Evolutionary conservation across 2,797 vertebrate genomes (phyloP).

Genomic region (Eutrigla gurnardus): DNA sequence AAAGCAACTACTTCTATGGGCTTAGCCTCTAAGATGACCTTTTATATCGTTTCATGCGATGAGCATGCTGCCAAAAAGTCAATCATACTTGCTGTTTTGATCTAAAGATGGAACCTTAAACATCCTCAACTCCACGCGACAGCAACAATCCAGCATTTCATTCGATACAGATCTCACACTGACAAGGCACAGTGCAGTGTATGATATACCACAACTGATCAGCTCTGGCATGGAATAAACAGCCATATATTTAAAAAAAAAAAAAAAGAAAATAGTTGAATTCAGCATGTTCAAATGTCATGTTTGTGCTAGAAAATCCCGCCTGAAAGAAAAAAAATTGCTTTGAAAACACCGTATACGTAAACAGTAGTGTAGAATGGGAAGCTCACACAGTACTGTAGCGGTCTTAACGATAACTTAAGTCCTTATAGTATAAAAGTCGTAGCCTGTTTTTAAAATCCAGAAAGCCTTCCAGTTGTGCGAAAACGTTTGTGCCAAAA

Average conservation of each 20-base stretch:
- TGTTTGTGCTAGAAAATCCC: conserved; percentile 54
- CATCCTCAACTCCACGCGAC: conserved; percentile 27
- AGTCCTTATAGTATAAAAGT: conserved; percentile 27
- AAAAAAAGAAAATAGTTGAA: conserved; percentile 29
- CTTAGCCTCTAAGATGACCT: conserved; percentile 61
- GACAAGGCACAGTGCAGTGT: conserved; percentile 47
- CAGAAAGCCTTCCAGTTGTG: conserved; percentile 48
- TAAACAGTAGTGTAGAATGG: conserved; percentile 23
- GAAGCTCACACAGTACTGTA: conserved; percentile 28
- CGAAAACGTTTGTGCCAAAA: conserved; percentile 73
- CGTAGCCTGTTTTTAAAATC: conserved; percentile 38
- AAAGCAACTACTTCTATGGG: conserved; percentile 58
- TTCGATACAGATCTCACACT: conserved; percentile 24
- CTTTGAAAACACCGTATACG: conserved; percentile 20
- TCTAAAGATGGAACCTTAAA: conserved; percentile 43
- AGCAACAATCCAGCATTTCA: conserved; percentile 36
- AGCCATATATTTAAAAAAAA: conserved; percentile 70
- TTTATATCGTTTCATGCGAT: conserved; percentile 59
- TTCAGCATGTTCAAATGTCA: conserved; percentile 62
- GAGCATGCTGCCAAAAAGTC: conserved; percentile 76
- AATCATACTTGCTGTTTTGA: conserved; percentile 61
- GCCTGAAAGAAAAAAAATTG: conserved; percentile 14
- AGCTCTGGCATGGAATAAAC: conserved; percentile 79
- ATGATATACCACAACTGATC: conserved; percentile 42
- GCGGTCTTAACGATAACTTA: conserved; percentile 32